These are phyloP conservation scores for Stegastes partitus DNA, from an alignment of 2,113 vertebrate species.

Conservation along the genomic window DNA sequence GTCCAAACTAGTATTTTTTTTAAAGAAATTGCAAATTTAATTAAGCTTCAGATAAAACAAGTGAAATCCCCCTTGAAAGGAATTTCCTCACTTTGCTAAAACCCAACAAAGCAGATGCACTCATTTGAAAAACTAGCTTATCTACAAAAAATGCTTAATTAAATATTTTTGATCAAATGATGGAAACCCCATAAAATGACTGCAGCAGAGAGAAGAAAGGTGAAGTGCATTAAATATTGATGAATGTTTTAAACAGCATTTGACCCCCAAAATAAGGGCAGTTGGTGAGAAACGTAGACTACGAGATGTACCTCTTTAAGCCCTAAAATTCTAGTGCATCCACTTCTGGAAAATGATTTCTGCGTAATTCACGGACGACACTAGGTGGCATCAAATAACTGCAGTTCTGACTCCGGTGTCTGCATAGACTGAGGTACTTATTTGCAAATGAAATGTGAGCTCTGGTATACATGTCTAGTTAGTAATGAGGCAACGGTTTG, in stretches of 20 bases:
- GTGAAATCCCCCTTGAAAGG: no score
- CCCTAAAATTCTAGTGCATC: no score
- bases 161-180: no score
- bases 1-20: no score
- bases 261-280: not conserved
- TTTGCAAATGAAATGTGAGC: not conserved
- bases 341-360: not conserved
- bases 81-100: no score
- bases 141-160: no score
- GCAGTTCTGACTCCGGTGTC: slow-evolving; percentile 1
- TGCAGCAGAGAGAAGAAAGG: not conserved
- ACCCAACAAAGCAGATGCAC: no score
- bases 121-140: no score
- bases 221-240: not conserved
- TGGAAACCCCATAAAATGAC: no score
- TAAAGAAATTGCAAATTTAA: no score
- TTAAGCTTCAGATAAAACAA: no score
- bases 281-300: not conserved
- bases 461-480: not conserved
- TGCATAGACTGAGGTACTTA: not conserved
- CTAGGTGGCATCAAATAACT: slow-evolving; percentile 78
- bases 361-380: slow-evolving; percentile 58
- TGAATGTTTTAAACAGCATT: not conserved
- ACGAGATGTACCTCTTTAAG: not conserved
- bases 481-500: not conserved